Conservation (phyloP, 2,888 invertebrate genomes). For the Tridacna gigas region DNA sequence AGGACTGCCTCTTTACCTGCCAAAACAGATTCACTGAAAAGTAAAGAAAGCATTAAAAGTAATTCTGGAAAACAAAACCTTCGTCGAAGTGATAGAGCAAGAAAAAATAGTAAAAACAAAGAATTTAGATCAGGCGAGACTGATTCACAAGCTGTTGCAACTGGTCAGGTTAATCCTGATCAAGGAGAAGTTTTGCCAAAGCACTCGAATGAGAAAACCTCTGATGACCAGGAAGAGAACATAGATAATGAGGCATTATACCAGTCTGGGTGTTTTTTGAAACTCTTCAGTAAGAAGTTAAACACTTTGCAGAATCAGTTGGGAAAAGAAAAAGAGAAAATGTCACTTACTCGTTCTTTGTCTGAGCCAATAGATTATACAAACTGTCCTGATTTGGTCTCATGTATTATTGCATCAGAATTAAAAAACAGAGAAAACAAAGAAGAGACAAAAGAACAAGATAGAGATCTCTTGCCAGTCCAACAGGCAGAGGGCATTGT, state of each 20-base stretch:
- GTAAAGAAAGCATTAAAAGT: conserved; percentile 6
- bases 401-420: conserved; percentile 52
- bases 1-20: conserved; percentile 19
- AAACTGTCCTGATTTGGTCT: conserved; percentile 54
- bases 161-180: conserved; percentile 30
- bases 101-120: conserved; percentile 25
- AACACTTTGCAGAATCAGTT: conserved; percentile 54
- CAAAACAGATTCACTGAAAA: conserved; percentile 8
- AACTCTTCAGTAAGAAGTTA: conserved; percentile 71
- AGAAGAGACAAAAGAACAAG: conserved; percentile 10
- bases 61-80: conserved; percentile 6
- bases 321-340: conserved; percentile 46
- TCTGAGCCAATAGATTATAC: conserved; percentile 27
- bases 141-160: not conserved
- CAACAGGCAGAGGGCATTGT: conserved; percentile 31
- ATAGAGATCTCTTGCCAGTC: not conserved
- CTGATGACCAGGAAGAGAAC: conserved; percentile 40
- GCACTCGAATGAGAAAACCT: conserved; percentile 24
- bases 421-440: conserved; percentile 33
- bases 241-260: conserved; percentile 33
- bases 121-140: conserved; percentile 19
- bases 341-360: conserved; percentile 14
- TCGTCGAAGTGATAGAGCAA: conserved; percentile 26
- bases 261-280: conserved; percentile 73
- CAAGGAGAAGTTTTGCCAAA: conserved; percentile 19